Evolutionary conservation across 2,888 invertebrate genomes (phyloP).

Genomic region (Uloborus plumipes): DNA sequence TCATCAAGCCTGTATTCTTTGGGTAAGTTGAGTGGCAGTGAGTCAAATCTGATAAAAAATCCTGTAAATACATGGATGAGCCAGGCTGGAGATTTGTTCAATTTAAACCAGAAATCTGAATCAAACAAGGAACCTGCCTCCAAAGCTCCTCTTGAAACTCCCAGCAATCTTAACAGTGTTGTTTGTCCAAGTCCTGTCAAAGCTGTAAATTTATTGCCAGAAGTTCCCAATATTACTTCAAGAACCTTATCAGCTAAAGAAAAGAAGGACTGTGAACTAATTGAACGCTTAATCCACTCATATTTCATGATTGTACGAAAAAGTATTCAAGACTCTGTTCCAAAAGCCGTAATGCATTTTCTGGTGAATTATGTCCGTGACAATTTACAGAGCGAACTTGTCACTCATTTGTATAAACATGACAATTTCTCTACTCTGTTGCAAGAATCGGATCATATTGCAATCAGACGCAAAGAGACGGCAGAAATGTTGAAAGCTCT

Average conservation of each 20-base stretch:
- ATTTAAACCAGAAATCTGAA: conserved; percentile 58
- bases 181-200: conserved; percentile 78
- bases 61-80: conserved; percentile 29
- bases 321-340: conserved; percentile 98
- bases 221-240: conserved; percentile 78
- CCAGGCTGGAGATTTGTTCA: conserved; percentile 62
- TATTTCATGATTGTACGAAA: conserved; percentile 99
- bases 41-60: conserved; percentile 62
- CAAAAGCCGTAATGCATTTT: conserved; percentile 99
- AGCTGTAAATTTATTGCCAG: conserved; percentile 91
- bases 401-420: conserved; percentile 97
- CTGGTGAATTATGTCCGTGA: conserved; percentile 98
- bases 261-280: conserved; percentile 95
- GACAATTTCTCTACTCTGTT: conserved; percentile 93
- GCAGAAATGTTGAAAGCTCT: conserved; percentile 98
- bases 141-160: background rate
- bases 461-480: conserved; percentile 94
- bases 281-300: conserved; percentile 95
- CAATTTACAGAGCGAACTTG: conserved; percentile 97
- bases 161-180: conserved; percentile 7
- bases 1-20: conserved; percentile 61
- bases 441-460: conserved; percentile 97
- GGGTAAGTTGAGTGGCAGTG: conserved; percentile 65
- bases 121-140: conserved; percentile 71
- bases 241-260: conserved; percentile 89